Evolutionary conservation across 2,888 invertebrate genomes (phyloP), one percentile per base, ranked within the genome.

Genomic region (Meloe dianella): DNA sequence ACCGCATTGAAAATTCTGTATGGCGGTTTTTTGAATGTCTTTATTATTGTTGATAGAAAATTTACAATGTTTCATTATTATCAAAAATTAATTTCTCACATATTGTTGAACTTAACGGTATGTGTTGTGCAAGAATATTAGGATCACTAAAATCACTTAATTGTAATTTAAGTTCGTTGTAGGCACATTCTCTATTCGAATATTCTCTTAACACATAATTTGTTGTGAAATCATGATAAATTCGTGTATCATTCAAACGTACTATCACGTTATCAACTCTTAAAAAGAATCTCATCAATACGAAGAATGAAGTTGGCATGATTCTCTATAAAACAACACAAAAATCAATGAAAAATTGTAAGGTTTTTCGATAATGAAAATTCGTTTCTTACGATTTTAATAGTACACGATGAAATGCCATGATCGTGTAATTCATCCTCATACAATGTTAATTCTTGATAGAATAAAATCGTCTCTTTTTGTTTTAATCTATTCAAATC

Each of bases 361-460:
- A 10, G 2, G 32, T 12, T 14, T 35, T 12, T 35, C 12, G 12
- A 1, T 10, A 35, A 35, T 0, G 1, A 35, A 0, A 35, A 27
- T 8, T 14, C 0, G 4, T 47, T 20, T 41, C 90, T 90, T 87
- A 97, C 97, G 86, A 99, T 94, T 91, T 98, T 97, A 0, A 96
- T 95, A 71, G 92, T 92, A 75, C 92, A 88, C 61, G 93, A 91
- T 1, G 98, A 95, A 64, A 95, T 92, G 17, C 99, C 99, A 86
- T 99, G 95, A 85, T 99, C 99, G 81, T 98, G 98, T 58, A 99
- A 85, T 84, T 99, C 99, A 86, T 99, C 99, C 85, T 99, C 99
- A 86, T 94, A 99, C 41, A 99, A 85, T 65, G 94, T 92, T 35
- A 98, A 85, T 82, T 98, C 97, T 75, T 95, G 92, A 84, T 95